Evolutionary conservation across 1,140 invertebrate species (phyloP).

Genomic region (Macrotrachela quadricornifera): DNA sequence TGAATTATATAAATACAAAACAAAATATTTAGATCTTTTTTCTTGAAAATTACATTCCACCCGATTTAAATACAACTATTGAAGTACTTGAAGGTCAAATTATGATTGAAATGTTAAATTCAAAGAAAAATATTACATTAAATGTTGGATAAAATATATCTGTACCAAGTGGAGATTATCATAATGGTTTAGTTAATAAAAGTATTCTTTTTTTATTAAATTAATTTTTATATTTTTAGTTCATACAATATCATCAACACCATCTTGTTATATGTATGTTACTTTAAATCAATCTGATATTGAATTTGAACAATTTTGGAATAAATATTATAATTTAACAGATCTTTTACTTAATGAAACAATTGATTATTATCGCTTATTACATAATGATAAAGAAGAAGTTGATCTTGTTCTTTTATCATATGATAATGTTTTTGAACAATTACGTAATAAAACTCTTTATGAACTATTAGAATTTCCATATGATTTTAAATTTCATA

Average conservation of each 20-base stretch:
- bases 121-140: conserved; percentile 25
- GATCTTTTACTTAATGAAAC: not conserved
- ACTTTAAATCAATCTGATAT: conserved; percentile 37
- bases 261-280: conserved; percentile 65
- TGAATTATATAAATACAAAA: too few relatives aligned
- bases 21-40: too few relatives aligned
- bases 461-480: not conserved
- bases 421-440: not conserved
- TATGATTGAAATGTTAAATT: conserved; percentile 28
- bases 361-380: not conserved
- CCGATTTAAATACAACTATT: conserved; percentile 51
- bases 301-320: not conserved
- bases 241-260: conserved; percentile 40
- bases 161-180: conserved; percentile 17
- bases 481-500: too few relatives aligned
- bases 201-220: not conserved
- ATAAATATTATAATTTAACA: not conserved
- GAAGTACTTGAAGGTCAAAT: conserved; percentile 52
- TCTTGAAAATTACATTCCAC: conserved; percentile 53
- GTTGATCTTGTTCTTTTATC: not conserved
- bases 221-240: conserved; percentile 35
- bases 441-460: not conserved
- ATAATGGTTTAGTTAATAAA: not conserved
- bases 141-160: conserved; percentile 34
- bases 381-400: not conserved